Evolutionary conservation across 2,888 invertebrate species (phyloP).

Genomic region (Philhelius pedissequus): DNA sequence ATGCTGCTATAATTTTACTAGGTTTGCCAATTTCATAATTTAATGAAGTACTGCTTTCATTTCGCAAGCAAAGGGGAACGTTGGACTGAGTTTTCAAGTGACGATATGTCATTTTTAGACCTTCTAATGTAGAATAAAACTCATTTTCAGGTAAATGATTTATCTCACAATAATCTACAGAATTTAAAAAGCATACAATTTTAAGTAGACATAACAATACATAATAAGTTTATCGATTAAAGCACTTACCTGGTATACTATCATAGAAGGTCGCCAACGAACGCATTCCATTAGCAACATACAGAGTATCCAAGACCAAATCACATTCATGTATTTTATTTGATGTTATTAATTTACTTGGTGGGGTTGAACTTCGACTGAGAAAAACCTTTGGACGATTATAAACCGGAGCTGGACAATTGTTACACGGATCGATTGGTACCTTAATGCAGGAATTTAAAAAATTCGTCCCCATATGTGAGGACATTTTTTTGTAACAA

Average conservation of each 20-base stretch:
- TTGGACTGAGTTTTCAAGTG: conserved; percentile 72
- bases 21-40: not conserved
- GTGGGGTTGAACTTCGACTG: conserved; percentile 69
- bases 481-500: conserved; percentile 76
- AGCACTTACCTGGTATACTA: conserved; percentile 83
- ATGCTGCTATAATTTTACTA: not conserved
- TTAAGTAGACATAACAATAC: not conserved
- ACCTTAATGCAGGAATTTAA: conserved; percentile 86
- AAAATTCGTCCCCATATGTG: conserved; percentile 83
- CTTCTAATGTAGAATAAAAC: conserved; percentile 86
- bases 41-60: conserved; percentile 59
- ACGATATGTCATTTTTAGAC: conserved; percentile 74
- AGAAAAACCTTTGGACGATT: conserved; percentile 80
- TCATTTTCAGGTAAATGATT: conserved; percentile 87
- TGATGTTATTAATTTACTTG: conserved; percentile 46
- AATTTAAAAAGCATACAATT: not conserved
- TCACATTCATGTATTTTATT: conserved; percentile 34
- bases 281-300: conserved; percentile 78
- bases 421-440: conserved; percentile 85
- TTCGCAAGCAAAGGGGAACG: conserved; percentile 29
- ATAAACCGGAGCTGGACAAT: conserved; percentile 85
- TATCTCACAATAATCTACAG: conserved; percentile 85
- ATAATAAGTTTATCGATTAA: conserved; percentile 21
- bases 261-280: conserved; percentile 86
- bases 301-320: conserved; percentile 58